Conservation (phyloP, 2,797 vertebrate genomes). For the Gouania willdenowi region DNA sequence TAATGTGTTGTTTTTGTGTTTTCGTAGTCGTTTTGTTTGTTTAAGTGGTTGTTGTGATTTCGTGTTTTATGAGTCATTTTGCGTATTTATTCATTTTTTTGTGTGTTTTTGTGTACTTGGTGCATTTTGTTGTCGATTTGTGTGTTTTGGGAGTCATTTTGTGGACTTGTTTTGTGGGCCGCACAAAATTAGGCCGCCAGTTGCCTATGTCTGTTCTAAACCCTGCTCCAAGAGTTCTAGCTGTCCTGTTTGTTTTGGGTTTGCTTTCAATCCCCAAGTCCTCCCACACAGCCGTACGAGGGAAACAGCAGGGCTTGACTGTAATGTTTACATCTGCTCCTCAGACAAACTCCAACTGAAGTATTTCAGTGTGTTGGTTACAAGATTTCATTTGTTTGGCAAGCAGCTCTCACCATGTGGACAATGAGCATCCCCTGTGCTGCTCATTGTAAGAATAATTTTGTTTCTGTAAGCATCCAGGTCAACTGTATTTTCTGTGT, state of each 20-base stretch:
- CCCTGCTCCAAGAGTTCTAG: conserved; percentile 15
- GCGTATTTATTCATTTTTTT: too few species aligned
- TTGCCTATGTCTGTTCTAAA: not conserved
- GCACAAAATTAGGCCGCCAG: too few species aligned
- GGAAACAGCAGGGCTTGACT: conserved; percentile 40
- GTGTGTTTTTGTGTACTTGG: too few species aligned
- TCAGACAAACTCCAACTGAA: conserved; percentile 43
- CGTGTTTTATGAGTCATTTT: too few species aligned
- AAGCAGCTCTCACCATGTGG: conserved; percentile 33
- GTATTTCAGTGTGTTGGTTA: conserved; percentile 39
- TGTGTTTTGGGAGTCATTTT: too few species aligned
- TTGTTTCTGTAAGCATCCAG: conserved; percentile 5
- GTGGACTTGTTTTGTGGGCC: too few species aligned
- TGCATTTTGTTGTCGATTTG: too few species aligned
- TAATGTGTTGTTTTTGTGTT: too few species aligned
- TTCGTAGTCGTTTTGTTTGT: too few species aligned
- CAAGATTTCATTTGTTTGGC: conserved; percentile 29
- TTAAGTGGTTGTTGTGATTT: too few species aligned
- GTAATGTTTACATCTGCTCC: conserved; percentile 60
- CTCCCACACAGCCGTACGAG: conserved; percentile 17
- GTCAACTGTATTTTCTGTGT: conserved; percentile 5
- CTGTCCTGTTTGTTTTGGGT: conserved; percentile 49
- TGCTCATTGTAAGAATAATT: conserved; percentile 20
- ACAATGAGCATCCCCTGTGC: conserved; percentile 16
- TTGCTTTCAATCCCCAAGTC: conserved; percentile 38